phyloP scores from a whole-genome alignment of 2,113 vertebrate genomes.

The Entosphenus tridentatus region DNA sequence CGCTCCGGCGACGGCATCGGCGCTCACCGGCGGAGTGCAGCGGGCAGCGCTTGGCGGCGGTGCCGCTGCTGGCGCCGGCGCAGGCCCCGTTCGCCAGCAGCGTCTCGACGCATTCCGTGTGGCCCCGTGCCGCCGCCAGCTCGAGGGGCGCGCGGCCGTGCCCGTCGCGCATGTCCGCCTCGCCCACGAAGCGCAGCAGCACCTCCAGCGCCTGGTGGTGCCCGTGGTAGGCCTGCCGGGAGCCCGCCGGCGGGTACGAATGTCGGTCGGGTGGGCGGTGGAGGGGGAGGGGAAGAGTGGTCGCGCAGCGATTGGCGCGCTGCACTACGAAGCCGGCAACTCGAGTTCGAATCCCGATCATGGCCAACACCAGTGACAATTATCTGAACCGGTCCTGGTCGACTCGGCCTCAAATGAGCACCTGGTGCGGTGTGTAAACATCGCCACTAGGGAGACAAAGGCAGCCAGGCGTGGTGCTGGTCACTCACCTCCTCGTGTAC shows the following conservation, averaged over 20 bases:
- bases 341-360: no score
- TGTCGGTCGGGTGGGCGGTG: neutral
- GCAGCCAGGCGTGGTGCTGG: no score
- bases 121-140: slow-evolving; percentile 54
- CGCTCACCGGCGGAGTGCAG: slow-evolving; percentile 54
- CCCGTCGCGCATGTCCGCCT: slow-evolving; percentile 60
- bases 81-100: slow-evolving; percentile 62
- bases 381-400: no score
- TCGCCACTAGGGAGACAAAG: no score
- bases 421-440: no score
- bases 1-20: no score
- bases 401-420: no score
- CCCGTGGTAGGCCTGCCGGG: slow-evolving; percentile 56
- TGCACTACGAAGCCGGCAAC: no score
- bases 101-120: slow-evolving; percentile 51
- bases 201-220: slow-evolving; percentile 73
- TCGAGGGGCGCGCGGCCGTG: slow-evolving; percentile 59
- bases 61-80: slow-evolving; percentile 40
- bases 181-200: slow-evolving; percentile 72
- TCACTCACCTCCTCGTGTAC: no score
- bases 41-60: slow-evolving; percentile 47
- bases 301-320: no score
- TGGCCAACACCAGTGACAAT: no score
- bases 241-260: no score
- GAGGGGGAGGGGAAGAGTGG: neutral